phyloP scores from a whole-genome alignment of 2,888 invertebrate genomes.

The Drosophila hamatofila region DNA sequence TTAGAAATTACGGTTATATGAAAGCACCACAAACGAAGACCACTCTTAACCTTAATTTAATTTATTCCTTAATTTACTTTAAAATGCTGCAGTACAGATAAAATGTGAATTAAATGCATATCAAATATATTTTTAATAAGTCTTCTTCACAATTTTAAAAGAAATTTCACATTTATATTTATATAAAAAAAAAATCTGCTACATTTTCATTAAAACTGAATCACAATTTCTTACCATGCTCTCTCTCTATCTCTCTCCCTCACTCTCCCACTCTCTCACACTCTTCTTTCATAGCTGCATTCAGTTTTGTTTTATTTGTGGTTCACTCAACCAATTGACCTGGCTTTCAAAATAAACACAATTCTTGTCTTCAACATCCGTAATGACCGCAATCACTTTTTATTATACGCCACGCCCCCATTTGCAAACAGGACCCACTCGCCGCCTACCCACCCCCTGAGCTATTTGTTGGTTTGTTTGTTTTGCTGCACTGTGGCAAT shows the following conservation, averaged over 20 bases:
- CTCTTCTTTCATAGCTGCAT: neutral
- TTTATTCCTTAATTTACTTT: neutral
- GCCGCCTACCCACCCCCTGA: too few relatives aligned
- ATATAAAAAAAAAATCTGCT: neutral
- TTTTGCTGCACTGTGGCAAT: constrained; percentile 60
- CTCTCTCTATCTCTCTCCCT: too few relatives aligned
- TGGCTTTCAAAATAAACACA: constrained; percentile 20
- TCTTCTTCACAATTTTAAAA: neutral
- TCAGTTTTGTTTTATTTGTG: constrained; percentile 10
- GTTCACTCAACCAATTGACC: constrained; percentile 25
- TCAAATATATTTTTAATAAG: neutral
- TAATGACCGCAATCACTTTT: constrained; percentile 59
- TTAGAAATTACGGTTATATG: too few relatives aligned
- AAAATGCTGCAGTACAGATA: neutral
- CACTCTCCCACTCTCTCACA: too few relatives aligned
- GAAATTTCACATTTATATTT: neutral
- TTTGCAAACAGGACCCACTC: neutral
- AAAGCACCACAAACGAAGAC: too few relatives aligned
- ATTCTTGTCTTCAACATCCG: constrained; percentile 40
- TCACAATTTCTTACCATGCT: neutral
- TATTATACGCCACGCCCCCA: constrained; percentile 4
- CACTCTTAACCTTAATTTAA: too few relatives aligned
- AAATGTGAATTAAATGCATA: neutral
- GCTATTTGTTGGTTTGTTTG: constrained; percentile 55
- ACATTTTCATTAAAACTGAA: neutral